A percentile compares a stretch with the other conserved stretches of the same genome.
These are phyloP conservation scores for Polyploca ridens DNA, from an alignment of 2,888 invertebrate genomes.

Conservation along the genomic window DNA sequence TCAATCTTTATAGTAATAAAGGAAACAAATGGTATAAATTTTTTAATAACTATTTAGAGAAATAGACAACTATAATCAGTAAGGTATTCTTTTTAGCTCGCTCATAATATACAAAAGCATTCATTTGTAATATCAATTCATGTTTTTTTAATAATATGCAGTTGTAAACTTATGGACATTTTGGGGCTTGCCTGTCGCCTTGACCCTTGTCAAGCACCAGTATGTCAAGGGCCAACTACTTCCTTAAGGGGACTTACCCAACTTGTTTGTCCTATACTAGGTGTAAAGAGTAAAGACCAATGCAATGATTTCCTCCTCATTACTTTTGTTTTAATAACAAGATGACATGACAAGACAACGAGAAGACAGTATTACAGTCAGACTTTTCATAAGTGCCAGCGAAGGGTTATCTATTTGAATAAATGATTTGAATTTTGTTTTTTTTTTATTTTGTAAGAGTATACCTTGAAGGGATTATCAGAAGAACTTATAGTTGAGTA, in stretches of 20 bases:
- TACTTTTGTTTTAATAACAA: not conserved
- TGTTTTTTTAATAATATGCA: not conserved
- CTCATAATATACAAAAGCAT: too few relatives aligned
- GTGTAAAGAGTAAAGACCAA: conserved; percentile 23
- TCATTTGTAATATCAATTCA: not conserved
- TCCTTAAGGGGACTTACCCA: conserved; percentile 34
- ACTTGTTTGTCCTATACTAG: conserved; percentile 29
- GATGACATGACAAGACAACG: too few relatives aligned
- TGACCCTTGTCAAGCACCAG: conserved; percentile 40
- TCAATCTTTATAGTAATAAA: too few relatives aligned
- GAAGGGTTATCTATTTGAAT: too few relatives aligned
- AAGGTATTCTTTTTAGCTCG: too few relatives aligned
- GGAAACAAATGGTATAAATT: too few relatives aligned
- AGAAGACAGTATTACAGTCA: too few relatives aligned
- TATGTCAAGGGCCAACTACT: conserved; percentile 51
- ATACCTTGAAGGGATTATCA: conserved; percentile 16
- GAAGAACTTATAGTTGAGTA: not conserved
- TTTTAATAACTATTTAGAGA: too few relatives aligned
- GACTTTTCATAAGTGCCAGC: too few relatives aligned
- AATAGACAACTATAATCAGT: too few relatives aligned
- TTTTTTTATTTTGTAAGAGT: too few relatives aligned
- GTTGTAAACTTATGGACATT: conserved; percentile 23
- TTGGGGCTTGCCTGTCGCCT: conserved; percentile 34
- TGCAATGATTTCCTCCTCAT: conserved; percentile 1
- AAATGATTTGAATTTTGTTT: too few relatives aligned